Evolutionary conservation across 2,113 vertebrate genomes (phyloP).

Genomic region (Myocastor coypus): DNA sequence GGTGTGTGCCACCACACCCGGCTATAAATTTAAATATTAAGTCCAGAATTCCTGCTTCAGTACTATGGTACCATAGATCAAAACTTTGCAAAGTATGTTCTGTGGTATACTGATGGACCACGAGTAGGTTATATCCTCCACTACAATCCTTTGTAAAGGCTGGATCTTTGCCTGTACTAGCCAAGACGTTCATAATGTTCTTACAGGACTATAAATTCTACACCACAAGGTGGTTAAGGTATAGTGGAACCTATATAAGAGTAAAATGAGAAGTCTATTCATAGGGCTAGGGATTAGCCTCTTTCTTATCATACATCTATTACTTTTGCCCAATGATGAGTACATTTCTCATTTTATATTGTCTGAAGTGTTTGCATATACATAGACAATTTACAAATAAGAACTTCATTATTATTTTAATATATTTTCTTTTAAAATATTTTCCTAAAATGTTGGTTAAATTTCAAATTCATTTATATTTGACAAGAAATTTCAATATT

Average conservation of each 20-base stretch:
- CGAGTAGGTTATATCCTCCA: background rate
- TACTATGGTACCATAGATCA: background rate
- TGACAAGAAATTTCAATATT: constrained; percentile 18
- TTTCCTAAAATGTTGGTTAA: background rate
- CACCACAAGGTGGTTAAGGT: background rate
- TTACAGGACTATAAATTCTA: background rate
- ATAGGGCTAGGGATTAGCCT: background rate
- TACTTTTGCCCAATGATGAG: background rate
- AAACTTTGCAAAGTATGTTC: background rate
- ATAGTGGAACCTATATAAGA: background rate
- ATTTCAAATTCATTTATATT: constrained; percentile 22
- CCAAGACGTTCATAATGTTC: background rate
- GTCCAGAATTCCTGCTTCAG: background rate
- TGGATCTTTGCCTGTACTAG: background rate
- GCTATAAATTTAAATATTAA: too few relatives aligned
- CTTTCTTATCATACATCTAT: background rate
- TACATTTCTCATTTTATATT: background rate
- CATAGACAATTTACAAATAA: background rate
- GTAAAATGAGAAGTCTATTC: background rate
- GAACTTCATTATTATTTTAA: background rate
- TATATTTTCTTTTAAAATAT: background rate
- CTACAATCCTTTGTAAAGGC: background rate
- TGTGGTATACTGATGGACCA: background rate
- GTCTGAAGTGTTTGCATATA: background rate
- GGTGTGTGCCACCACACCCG: too few relatives aligned